Conservation (phyloP, 2,888 invertebrate genomes). For the Limnephilus marmoratus region DNA sequence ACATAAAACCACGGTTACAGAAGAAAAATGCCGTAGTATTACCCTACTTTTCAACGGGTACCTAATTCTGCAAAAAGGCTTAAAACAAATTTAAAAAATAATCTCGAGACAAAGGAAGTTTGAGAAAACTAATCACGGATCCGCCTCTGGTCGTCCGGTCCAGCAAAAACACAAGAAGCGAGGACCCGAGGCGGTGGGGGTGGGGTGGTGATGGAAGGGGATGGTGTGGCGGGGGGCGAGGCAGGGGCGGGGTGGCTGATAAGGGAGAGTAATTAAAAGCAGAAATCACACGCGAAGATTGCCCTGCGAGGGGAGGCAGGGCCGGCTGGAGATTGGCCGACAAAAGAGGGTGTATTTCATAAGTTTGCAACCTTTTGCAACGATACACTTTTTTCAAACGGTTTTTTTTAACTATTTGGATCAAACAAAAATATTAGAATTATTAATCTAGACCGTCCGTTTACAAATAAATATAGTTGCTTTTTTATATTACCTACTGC, state of each 20-base stretch:
- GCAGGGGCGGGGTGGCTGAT: slow-evolving; percentile 69
- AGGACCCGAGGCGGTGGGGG: slow-evolving; percentile 69
- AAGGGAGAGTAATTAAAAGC: slow-evolving; percentile 67
- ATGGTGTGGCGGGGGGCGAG: neutral
- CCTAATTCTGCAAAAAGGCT: neutral
- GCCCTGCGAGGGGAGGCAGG: slow-evolving; percentile 66
- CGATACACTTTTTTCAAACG: neutral
- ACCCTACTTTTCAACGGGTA: neutral
- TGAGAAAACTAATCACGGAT: slow-evolving; percentile 47
- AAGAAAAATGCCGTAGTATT: neutral
- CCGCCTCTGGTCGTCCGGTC: slow-evolving; percentile 38
- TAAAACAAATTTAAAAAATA: slow-evolving; percentile 12
- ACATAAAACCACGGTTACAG: neutral
- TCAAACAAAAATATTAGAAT: no score
- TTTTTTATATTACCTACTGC: no score
- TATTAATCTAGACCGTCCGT: no score
- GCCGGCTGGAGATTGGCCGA: slow-evolving; percentile 50
- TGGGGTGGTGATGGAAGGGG: neutral
- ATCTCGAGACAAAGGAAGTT: slow-evolving; percentile 29
- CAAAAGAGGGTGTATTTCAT: slow-evolving; percentile 44
- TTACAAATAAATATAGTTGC: no score
- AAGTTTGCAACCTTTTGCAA: slow-evolving; percentile 33
- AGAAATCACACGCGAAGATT: slow-evolving; percentile 71
- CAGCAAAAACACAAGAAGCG: slow-evolving; percentile 39
- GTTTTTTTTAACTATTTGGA: no score